Evolutionary conservation across 2,113 vertebrate species (phyloP).

Genomic region (Danio rerio): DNA sequence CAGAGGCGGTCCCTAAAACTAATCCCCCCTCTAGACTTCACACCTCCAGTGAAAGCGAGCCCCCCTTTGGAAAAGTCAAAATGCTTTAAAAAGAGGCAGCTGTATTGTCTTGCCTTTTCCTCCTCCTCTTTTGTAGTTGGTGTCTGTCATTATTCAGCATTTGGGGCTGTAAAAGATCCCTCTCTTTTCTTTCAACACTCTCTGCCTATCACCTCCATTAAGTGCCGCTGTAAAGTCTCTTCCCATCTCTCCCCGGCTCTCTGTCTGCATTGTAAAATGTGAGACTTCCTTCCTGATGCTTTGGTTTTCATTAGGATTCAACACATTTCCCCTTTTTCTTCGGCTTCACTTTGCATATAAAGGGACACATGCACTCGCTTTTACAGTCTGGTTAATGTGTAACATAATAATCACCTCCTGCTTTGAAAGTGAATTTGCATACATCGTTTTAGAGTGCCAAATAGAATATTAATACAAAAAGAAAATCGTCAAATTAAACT

Average conservation of each 20-base stretch:
- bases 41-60: constrained; percentile 61
- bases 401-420: constrained; percentile 46
- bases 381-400: constrained; percentile 55
- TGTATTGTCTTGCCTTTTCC: constrained; percentile 56
- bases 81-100: constrained; percentile 53
- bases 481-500: background rate
- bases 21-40: constrained; percentile 58
- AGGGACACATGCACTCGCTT: constrained; percentile 42
- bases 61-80: constrained; percentile 46
- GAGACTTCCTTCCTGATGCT: constrained; percentile 73
- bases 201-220: constrained; percentile 71
- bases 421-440: background rate
- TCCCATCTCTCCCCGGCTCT: constrained; percentile 57
- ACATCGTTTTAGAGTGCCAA: background rate
- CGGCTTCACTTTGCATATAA: constrained; percentile 60
- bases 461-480: background rate
- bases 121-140: constrained; percentile 65
- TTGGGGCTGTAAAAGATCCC: constrained; percentile 64
- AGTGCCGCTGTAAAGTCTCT: constrained; percentile 67
- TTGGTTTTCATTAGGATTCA: constrained; percentile 67
- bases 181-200: constrained; percentile 58
- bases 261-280: constrained; percentile 60
- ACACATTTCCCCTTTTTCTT: constrained; percentile 65
- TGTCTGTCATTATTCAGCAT: constrained; percentile 67
- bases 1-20: background rate